Base-by-base conservation (phyloP, 2,113 vertebrate species). In the Pelmatolapia mariae region DNA sequence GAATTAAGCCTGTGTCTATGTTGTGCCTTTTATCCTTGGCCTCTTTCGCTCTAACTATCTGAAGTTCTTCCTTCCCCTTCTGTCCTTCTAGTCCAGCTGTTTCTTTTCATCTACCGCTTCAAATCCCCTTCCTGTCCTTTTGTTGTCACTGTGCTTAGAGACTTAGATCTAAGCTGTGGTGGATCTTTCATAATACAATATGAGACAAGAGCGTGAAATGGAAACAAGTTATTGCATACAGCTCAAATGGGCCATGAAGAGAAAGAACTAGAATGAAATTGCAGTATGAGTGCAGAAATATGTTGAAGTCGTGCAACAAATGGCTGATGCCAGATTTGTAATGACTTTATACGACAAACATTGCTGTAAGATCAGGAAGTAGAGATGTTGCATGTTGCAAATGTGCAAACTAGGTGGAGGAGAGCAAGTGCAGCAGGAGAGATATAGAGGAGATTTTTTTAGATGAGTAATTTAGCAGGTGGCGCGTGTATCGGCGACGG, bases 161-260 rank as follows among this genome's bases (percentile, higher is more conserved):
- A 87, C 80, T 88, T 76, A 85, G 82, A 85, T 86, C 38, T 91
- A 93, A 93, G 90, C 85, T 90, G 33, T 61, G 47, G 57, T 59
- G 81, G 83, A 92, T 94, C 73, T 86, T 63, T 92, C 56, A 59
- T 83, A 89, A 92, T 90, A 89, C 90, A 87, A 89, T 84, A 73
- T 78, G 85, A 92, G 81, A 92, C 63, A 79, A 80, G 53, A 91
- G 81, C 19, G 3, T 90, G 92, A 93, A 94, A 93, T 91, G 85
- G 86, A 89, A 92, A 71, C 84, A 87, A 87, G 91, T 90, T 84
- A 92, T 91, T 92, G 89, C 89, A 82, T 61, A 78, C 18, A 24
- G 52, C 89, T 93, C 79, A 95, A 93, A 94, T 93, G 93, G 91
- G 85, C 68, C 92, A 86, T 95, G 89, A 91, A 92, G 90, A 89